Evolutionary conservation across 2,113 vertebrate species (phyloP).

Genomic region (Neofelis nebulosa): DNA sequence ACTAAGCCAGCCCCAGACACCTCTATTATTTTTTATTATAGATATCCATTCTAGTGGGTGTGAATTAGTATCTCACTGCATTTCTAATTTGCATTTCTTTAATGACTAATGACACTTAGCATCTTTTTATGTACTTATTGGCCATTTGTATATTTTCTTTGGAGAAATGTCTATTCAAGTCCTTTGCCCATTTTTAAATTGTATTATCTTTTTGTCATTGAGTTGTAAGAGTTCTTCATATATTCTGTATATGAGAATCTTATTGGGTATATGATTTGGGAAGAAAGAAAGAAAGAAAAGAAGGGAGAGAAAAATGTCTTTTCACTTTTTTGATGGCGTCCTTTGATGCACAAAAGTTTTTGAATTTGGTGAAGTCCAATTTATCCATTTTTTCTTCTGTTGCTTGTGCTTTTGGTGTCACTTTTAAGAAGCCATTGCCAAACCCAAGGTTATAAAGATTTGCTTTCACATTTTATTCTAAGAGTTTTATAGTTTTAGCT

Average conservation of each 20-base stretch:
- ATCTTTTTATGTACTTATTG: neutral
- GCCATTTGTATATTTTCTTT: neutral
- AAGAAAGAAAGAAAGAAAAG: neutral
- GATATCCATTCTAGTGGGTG: neutral
- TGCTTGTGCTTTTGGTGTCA: neutral
- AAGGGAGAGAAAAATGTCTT: neutral
- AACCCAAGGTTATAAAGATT: neutral
- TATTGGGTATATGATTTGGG: neutral
- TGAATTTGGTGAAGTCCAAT: neutral
- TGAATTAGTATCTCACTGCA: neutral
- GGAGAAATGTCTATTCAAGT: constrained; percentile 24
- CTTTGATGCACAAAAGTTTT: neutral
- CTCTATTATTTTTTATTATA: neutral
- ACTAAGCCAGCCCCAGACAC: neutral
- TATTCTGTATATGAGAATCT: neutral
- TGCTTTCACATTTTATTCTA: neutral
- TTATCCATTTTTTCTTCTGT: constrained; percentile 1
- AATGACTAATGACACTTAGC: neutral
- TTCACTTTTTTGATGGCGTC: constrained; percentile 6
- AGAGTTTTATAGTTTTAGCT: constrained; percentile 4
- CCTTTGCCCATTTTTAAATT: constrained; percentile 32
- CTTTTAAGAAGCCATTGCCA: neutral
- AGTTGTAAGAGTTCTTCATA: constrained; percentile 20
- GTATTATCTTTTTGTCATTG: neutral
- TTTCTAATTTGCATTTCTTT: constrained; percentile 14